Percentiles rank a stretch among this genome's conserved stretches.
Evolutionary conservation across 64 coral and sea anemone species (phyloP).

Genomic region (Actinia tenebrosa): DNA sequence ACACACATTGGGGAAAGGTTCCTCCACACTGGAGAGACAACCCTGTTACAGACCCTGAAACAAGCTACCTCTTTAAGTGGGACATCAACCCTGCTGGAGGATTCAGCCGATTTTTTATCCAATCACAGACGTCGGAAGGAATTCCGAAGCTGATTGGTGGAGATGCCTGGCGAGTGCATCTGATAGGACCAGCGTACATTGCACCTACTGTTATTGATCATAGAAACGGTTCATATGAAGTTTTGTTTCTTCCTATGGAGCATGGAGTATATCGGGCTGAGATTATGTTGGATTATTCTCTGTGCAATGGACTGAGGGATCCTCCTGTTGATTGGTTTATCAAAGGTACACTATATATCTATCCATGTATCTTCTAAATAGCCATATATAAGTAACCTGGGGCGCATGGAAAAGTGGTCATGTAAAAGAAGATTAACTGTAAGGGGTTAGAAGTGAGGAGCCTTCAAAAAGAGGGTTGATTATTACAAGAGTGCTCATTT

Average conservation of each 20-base stretch:
- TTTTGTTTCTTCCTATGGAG: slow-evolving; percentile 53
- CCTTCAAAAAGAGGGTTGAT: too few relatives aligned
- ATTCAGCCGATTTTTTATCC: slow-evolving; percentile 57
- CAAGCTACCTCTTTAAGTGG: slow-evolving; percentile 35
- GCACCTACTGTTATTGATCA: slow-evolving; percentile 51
- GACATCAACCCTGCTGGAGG: slow-evolving; percentile 36
- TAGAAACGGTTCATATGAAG: slow-evolving; percentile 51
- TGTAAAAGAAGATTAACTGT: too few relatives aligned
- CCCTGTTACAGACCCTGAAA: slow-evolving; percentile 19
- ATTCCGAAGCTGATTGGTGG: slow-evolving; percentile 25
- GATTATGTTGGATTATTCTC: slow-evolving; percentile 45
- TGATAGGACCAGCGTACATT: slow-evolving; percentile 37
- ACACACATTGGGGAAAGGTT: slow-evolving; percentile 24
- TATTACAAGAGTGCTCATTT: neutral
- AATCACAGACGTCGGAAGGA: slow-evolving; percentile 37
- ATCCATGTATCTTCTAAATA: too few relatives aligned
- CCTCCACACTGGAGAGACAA: neutral
- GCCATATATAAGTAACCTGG: too few relatives aligned
- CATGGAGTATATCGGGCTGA: slow-evolving; percentile 22
- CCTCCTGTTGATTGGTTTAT: slow-evolving; percentile 58
- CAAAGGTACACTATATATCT: neutral
- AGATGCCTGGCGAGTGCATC: slow-evolving; percentile 44
- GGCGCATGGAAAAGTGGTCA: too few relatives aligned
- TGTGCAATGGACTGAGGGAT: slow-evolving; percentile 50
- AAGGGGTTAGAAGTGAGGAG: too few relatives aligned